Base-by-base conservation (phyloP, 2,113 vertebrate species). In the Pituophis catenifer region DNA sequence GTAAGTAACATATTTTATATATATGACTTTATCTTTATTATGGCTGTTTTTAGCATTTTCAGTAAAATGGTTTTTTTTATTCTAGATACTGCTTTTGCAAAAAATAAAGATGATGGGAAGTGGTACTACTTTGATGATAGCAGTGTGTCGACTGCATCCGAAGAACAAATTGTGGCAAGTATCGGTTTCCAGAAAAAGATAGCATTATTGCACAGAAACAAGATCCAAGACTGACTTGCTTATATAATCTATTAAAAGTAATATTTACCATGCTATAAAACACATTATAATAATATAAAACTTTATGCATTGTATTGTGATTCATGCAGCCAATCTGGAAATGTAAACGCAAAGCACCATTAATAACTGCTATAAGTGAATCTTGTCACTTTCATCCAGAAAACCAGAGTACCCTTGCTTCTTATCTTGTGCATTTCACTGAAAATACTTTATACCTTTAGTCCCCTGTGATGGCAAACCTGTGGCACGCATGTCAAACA, bases 61-160 rank as follows among this genome's bases (percentile, higher is more conserved):
- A 94, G 8, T 21, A 3, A 86, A 94, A 9, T 93, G 12, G 96
- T 92, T 48, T 54, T 86, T 93, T 91, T 94, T 92, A 54, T 90
- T 65, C 95, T 97, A 99, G 99, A 99, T 96, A 99, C 99, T 2
- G 99, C 99, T 93, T 99, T 99, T 87, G 98, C 99, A 65, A 99
- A 99, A 98, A 99, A 99, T 95, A 99, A 99, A 97, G 99, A 99
- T 88, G 99, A 99, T 90, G 98, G 97, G 55, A 99, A 99, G 96
- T 99, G 99, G 99, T 99, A 99, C 98, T 99, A 99, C 98, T 99
- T 99, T 95, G 99, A 99, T 93, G 99, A 99, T 97, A 99, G 99
- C 97, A 99, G 99, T 52, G 99, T 99, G 93, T 99, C 99, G 86
- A 97, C 98, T 94, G 98, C 98, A 91, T 98, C 96, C 86, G 99